These are phyloP conservation scores for Exocentrus adspersus DNA, from an alignment of 2,888 invertebrate species.

Conservation along the genomic window DNA sequence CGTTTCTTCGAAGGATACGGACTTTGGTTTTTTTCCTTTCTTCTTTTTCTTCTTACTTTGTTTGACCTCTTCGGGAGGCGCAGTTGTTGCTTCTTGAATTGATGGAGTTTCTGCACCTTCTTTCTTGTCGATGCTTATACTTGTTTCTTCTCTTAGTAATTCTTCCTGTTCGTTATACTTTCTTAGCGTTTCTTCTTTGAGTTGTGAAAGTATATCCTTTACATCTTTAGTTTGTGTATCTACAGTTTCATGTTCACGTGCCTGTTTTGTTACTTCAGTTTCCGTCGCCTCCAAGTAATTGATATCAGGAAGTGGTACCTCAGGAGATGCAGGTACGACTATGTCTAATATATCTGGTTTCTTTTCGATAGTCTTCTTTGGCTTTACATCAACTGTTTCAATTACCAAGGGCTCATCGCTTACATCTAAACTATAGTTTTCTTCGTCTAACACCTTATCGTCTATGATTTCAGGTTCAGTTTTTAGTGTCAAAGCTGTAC, in stretches of 20 bases:
- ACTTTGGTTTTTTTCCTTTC: constrained; percentile 53
- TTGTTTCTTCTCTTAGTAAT: background rate
- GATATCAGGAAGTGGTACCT: constrained; percentile 38
- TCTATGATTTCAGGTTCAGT: background rate
- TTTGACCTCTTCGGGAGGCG: too few species aligned
- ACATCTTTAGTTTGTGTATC: constrained; percentile 20
- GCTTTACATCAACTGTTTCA: background rate
- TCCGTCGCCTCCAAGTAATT: constrained; percentile 34
- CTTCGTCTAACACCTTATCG: too few species aligned
- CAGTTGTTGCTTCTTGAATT: constrained; percentile 9
- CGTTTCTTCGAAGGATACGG: constrained; percentile 58
- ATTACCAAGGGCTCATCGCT: constrained; percentile 2
- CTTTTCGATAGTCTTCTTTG: too few species aligned
- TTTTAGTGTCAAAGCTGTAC: background rate
- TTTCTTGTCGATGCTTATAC: background rate
- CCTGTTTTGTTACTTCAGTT: too few species aligned
- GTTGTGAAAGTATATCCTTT: constrained; percentile 22
- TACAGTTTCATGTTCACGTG: background rate
- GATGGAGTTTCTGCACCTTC: constrained; percentile 19
- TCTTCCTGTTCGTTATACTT: constrained; percentile 22
- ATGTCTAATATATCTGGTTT: constrained; percentile 11
- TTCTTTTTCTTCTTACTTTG: constrained; percentile 34
- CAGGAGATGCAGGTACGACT: constrained; percentile 33
- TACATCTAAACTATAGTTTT: too few species aligned
- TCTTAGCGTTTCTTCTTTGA: constrained; percentile 19